Evolutionary conservation across 2,797 vertebrate genomes (phyloP).

Genomic region (Tapirus indicus): DNA sequence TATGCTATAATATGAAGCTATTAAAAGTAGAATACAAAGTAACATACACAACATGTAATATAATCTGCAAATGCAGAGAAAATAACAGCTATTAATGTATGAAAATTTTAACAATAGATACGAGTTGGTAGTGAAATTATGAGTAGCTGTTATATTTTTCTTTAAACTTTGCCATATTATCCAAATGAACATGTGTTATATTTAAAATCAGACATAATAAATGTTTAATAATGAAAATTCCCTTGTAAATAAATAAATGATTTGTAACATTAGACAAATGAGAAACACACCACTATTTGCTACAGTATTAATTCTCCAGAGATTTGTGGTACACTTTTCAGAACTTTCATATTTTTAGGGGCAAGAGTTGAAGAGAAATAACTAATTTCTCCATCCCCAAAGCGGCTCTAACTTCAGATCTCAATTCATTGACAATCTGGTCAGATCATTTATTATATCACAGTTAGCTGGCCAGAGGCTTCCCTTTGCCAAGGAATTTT

Average conservation of each 20-base stretch:
- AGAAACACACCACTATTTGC: not conserved
- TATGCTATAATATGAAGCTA: not conserved
- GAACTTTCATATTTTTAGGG: conserved; percentile 15
- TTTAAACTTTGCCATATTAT: conserved; percentile 22
- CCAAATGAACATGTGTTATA: conserved; percentile 40
- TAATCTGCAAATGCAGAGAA: not conserved
- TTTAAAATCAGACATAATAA: conserved; percentile 37
- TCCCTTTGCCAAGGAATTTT: conserved; percentile 67
- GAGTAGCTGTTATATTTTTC: conserved; percentile 6
- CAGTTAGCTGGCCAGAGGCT: conserved; percentile 42
- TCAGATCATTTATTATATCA: conserved; percentile 67
- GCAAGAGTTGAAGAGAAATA: conserved; percentile 48
- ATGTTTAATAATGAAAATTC: conserved; percentile 49
- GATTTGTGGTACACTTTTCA: conserved; percentile 45
- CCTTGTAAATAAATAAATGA: conserved; percentile 50
- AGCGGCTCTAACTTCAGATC: not conserved
- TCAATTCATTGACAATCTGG: conserved; percentile 69
- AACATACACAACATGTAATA: not conserved
- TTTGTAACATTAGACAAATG: conserved; percentile 28
- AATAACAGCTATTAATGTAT: not conserved
- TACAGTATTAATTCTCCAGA: conserved; percentile 37
- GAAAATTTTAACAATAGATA: conserved; percentile 17
- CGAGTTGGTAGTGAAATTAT: not conserved
- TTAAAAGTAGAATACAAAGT: conserved; percentile 7
- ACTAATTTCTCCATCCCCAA: conserved; percentile 55